Evolutionary conservation across 2,888 invertebrate genomes (phyloP), one percentile per base, ranked within the genome.

Genomic region (Belgica antarctica): DNA sequence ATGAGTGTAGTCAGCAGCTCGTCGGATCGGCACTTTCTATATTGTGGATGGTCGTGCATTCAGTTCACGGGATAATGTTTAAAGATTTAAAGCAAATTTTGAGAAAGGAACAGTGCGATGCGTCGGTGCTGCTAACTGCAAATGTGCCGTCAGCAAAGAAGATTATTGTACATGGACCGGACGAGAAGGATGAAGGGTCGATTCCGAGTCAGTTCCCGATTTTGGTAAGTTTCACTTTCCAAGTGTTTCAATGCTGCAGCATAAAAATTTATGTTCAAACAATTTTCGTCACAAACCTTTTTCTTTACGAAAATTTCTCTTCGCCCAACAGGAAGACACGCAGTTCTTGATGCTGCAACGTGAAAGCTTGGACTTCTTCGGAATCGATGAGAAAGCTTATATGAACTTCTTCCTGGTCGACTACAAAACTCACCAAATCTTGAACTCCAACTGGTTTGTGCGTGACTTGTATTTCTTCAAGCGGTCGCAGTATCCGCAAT

Each of bases 81-180:
- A 99, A 99, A 81, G 99, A 99, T 81, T 82, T 99, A 22, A 99
- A 99, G 77, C 98, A 99, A 81, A 98, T 98, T 73, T 81, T 99
- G 72, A 86, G 98, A 69, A 99, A 99, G 78, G 99, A 99, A 78
- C 99, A 99, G 77, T 99, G 98, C 77, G 99, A 99, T 80, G 96
- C 98, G 0, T 96, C 96, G 0, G 92, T 99, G 75, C 82, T 99
- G 72, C 84, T 99, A 1, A 98, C 98, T 0, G 99, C 99, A 2
- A 99, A 99, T 81, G 97, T 99, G 15, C 99, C 99, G 0, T 96
- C 97, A 1, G 97, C 99, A 0, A 99, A 99, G 81, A 99, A 98
- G 81, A 96, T 98, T 73, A 90, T 98, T 71, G 96, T 98, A 1
- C 96, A 98, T 79, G 97, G 96, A 1, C 92, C 93, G 65, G 70